phyloP scores from a whole-genome alignment of 1,140 invertebrate species.

The Nephotettix cincticeps region DNA sequence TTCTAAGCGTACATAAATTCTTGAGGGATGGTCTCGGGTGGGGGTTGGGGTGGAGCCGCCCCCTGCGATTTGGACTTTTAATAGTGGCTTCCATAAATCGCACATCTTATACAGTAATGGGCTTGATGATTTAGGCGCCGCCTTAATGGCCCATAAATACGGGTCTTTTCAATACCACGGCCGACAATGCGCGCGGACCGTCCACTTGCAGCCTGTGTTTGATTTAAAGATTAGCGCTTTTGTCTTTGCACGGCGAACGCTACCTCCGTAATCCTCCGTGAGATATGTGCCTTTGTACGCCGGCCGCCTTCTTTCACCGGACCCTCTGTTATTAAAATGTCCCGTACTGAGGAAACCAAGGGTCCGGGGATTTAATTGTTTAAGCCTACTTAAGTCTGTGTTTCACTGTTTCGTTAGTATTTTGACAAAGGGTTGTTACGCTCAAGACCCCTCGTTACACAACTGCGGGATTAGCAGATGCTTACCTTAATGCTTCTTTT shows the following conservation, averaged over 20 bases:
- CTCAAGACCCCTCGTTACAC: too few relatives aligned
- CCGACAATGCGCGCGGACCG: background rate
- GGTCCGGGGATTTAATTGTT: too few relatives aligned
- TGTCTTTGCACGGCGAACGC: too few relatives aligned
- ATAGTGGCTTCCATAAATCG: constrained; percentile 23
- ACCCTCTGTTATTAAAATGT: background rate
- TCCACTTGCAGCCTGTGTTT: constrained; percentile 1
- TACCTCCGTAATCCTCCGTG: too few relatives aligned
- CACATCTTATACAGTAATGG: constrained; percentile 27
- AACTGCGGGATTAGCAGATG: too few relatives aligned
- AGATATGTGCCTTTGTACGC: background rate
- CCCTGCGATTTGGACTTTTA: constrained; percentile 25
- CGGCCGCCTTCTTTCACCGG: background rate
- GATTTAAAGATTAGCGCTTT: constrained; percentile 23
- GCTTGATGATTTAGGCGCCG: constrained; percentile 24
- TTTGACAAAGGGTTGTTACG: too few relatives aligned
- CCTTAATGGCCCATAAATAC: constrained; percentile 24
- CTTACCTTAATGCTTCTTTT: too few relatives aligned
- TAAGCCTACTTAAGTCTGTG: too few relatives aligned
- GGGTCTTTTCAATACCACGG: constrained; percentile 23
- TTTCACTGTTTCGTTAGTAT: too few relatives aligned
- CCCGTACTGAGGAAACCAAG: too few relatives aligned
- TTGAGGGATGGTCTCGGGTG: constrained; percentile 11
- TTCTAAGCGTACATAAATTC: constrained; percentile 26
- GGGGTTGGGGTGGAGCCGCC: constrained; percentile 6